phyloP scores from a whole-genome alignment of 2,888 invertebrate genomes.

The Pteria penguin region DNA sequence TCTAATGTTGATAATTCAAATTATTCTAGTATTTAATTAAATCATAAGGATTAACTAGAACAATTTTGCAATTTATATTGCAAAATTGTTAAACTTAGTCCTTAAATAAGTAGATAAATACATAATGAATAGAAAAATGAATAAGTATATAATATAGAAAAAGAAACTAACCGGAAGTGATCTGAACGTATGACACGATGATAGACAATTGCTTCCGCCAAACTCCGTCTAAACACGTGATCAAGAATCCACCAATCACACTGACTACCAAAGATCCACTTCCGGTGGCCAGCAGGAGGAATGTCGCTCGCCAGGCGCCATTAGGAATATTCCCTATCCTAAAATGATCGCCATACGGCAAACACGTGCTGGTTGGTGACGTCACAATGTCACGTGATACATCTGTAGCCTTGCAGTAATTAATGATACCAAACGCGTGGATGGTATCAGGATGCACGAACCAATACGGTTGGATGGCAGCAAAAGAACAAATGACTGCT shows the following conservation, averaged over 20 bases:
- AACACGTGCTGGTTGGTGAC: slow-evolving; percentile 48
- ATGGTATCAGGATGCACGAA: slow-evolving; percentile 71
- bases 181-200: slow-evolving; percentile 70
- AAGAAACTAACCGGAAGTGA: slow-evolving; percentile 72
- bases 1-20: too few species aligned
- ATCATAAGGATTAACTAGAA: too few species aligned
- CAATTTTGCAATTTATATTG: too few species aligned
- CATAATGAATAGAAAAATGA: too few species aligned
- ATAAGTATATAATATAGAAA: too few species aligned
- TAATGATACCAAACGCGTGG: slow-evolving; percentile 71
- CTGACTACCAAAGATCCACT: slow-evolving; percentile 71
- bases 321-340: slow-evolving; percentile 69
- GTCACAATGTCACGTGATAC: too few species aligned
- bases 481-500: slow-evolving; percentile 76
- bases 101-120: too few species aligned
- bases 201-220: slow-evolving; percentile 64
- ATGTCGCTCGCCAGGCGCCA: slow-evolving; percentile 76
- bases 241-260: slow-evolving; percentile 66
- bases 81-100: too few species aligned
- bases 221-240: slow-evolving; percentile 60
- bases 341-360: slow-evolving; percentile 67
- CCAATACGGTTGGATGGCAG: slow-evolving; percentile 80
- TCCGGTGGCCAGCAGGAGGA: slow-evolving; percentile 76
- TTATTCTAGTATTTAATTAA: too few species aligned
- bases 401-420: slow-evolving; percentile 70